These are phyloP conservation scores for Melikaiella ostensackeni DNA, from an alignment of 2,888 invertebrate species.

Conservation along the genomic window DNA sequence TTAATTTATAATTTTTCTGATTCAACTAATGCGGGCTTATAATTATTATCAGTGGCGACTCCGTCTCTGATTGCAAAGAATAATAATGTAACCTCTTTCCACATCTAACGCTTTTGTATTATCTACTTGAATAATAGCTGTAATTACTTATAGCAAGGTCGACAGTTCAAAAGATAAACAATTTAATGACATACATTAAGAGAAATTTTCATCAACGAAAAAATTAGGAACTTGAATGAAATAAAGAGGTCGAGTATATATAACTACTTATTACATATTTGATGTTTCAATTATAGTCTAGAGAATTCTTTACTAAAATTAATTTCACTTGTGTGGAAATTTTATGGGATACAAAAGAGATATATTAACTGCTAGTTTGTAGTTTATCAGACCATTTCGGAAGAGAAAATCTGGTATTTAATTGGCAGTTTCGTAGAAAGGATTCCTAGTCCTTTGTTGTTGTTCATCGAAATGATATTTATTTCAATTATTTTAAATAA, in stretches of 20 bases:
- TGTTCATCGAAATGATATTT: too few relatives aligned
- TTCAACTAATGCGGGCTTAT: constrained; percentile 9
- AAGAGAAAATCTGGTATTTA: too few relatives aligned
- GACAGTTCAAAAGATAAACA: constrained; percentile 7
- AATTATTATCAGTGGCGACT: not conserved
- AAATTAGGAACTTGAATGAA: not conserved
- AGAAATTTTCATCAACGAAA: not conserved
- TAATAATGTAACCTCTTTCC: constrained; percentile 17
- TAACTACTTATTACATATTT: not conserved
- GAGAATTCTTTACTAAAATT: not conserved
- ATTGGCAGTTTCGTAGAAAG: too few relatives aligned
- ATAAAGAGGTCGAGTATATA: not conserved
- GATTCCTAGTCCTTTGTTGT: too few relatives aligned
- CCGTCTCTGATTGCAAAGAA: constrained; percentile 9
- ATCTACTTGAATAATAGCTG: constrained; percentile 8
- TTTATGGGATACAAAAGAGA: not conserved
- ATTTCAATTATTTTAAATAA: too few relatives aligned
- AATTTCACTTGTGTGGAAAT: not conserved
- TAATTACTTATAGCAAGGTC: constrained; percentile 15
- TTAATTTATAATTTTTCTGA: not conserved
- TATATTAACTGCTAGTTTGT: too few relatives aligned
- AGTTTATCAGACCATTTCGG: not conserved
- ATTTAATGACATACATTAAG: constrained; percentile 26
- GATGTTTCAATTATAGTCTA: not conserved
- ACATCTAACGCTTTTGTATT: not conserved